Evolutionary conservation across 1,140 invertebrate species (phyloP).

Genomic region (Metaphire vulgaris): DNA sequence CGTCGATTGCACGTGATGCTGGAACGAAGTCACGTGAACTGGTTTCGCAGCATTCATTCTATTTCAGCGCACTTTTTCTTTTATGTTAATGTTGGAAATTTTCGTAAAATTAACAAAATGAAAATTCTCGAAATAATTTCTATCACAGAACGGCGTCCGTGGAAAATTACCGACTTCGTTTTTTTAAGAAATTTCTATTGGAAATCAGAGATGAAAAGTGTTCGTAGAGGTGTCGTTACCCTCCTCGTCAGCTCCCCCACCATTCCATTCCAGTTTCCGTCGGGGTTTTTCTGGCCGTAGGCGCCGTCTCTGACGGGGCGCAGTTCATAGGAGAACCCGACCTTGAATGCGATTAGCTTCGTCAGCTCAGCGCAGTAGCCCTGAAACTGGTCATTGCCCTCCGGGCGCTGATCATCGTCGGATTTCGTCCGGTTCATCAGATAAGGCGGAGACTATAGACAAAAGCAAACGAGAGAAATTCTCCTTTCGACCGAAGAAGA

Average conservation of each 20-base stretch:
- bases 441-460: constrained; percentile 5
- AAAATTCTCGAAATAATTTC: no score
- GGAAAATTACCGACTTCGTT: no score
- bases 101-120: no score
- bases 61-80: no score
- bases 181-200: no score
- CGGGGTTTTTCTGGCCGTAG: constrained; percentile 73
- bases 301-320: constrained; percentile 81
- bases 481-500: background rate
- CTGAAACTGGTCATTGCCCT: constrained; percentile 75
- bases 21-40: no score
- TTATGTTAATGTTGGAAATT: no score
- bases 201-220: no score
- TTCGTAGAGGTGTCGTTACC: no score
- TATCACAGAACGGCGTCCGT: no score
- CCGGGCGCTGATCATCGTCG: constrained; percentile 32
- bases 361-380: constrained; percentile 47
- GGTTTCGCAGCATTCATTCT: no score
- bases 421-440: constrained; percentile 10
- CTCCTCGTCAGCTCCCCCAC: constrained; percentile 49
- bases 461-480: background rate
- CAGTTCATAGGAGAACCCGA: constrained; percentile 69
- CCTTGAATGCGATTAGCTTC: constrained; percentile 31
- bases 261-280: constrained; percentile 62
- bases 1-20: no score